Conservation (phyloP, 1,140 invertebrate species). For the Asobara japonica region DNA sequence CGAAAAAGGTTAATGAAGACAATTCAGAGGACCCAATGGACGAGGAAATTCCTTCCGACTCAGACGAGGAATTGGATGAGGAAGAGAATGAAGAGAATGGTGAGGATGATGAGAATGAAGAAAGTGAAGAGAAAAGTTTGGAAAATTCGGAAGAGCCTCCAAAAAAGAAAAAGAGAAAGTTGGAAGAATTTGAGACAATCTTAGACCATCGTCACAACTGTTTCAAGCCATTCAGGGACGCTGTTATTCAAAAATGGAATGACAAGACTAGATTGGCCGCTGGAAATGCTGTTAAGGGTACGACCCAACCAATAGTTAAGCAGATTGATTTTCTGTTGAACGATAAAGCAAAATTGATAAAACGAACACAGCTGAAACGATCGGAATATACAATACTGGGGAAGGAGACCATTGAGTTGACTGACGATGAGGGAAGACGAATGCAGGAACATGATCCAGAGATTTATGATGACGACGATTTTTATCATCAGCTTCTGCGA, state of each 20-base stretch:
- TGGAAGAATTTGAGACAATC: constrained; percentile 70
- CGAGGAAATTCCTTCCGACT: constrained; percentile 66
- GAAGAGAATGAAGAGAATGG: constrained; percentile 45
- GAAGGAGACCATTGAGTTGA: constrained; percentile 51
- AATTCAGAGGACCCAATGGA: constrained; percentile 60
- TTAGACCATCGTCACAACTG: constrained; percentile 72
- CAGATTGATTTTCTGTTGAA: constrained; percentile 88
- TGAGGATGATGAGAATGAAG: constrained; percentile 61
- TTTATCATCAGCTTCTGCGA: constrained; percentile 92
- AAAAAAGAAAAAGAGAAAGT: constrained; percentile 67
- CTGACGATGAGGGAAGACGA: constrained; percentile 60
- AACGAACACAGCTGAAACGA: constrained; percentile 83
- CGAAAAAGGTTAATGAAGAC: constrained; percentile 43
- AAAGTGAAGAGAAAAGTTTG: constrained; percentile 49
- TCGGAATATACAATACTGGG: constrained; percentile 80
- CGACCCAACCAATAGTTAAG: constrained; percentile 81
- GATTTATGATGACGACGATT: constrained; percentile 97
- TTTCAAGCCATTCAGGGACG: constrained; percentile 79
- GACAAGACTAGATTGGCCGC: constrained; percentile 83
- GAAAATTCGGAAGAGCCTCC: constrained; percentile 57
- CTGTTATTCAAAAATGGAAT: constrained; percentile 90
- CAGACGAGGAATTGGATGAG: constrained; percentile 65
- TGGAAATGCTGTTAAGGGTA: constrained; percentile 70
- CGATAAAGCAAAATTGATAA: constrained; percentile 81
- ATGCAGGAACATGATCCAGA: constrained; percentile 79